phyloP scores from a whole-genome alignment of 1,140 invertebrate species.

The Leptinotarsa defecta region DNA sequence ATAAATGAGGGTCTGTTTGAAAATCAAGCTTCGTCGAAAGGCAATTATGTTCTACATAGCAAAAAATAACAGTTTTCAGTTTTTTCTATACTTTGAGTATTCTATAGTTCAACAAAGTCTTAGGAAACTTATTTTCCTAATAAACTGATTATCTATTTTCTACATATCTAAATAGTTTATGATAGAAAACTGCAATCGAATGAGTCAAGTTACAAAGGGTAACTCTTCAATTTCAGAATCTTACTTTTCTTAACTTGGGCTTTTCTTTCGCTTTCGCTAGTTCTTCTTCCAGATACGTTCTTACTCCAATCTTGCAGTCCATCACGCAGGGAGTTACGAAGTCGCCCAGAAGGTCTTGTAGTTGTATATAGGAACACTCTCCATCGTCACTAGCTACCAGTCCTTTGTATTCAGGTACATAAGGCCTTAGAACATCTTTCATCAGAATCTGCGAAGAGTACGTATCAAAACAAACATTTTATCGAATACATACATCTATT shows the following conservation, averaged over 20 bases:
- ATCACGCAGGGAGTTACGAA: conserved; percentile 92
- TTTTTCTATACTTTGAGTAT: too few relatives aligned
- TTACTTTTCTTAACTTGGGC: conserved; percentile 84
- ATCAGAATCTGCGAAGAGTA: conserved; percentile 69
- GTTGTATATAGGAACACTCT: conserved; percentile 87
- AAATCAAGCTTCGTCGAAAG: too few relatives aligned
- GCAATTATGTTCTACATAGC: too few relatives aligned
- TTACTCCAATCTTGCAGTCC: conserved; percentile 95
- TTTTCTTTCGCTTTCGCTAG: conserved; percentile 92
- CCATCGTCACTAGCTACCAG: conserved; percentile 77
- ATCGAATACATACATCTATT: too few relatives aligned
- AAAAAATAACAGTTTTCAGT: too few relatives aligned
- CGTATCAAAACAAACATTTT: too few relatives aligned
- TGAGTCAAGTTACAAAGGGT: not conserved
- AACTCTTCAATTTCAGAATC: not conserved
- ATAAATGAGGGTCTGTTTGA: too few relatives aligned
- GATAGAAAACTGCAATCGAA: too few relatives aligned
- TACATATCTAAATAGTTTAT: too few relatives aligned
- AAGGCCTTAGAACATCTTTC: conserved; percentile 84
- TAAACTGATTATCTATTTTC: too few relatives aligned
- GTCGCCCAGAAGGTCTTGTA: conserved; percentile 89
- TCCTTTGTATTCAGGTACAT: conserved; percentile 90
- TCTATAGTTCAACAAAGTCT: too few relatives aligned
- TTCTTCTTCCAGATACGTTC: conserved; percentile 94
- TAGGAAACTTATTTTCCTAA: too few relatives aligned